Percentiles rank a stretch among this genome's conserved stretches.
These are phyloP conservation scores for Pseudeuparius sepicola DNA, from an alignment of 2,888 invertebrate species.

Conservation along the genomic window DNA sequence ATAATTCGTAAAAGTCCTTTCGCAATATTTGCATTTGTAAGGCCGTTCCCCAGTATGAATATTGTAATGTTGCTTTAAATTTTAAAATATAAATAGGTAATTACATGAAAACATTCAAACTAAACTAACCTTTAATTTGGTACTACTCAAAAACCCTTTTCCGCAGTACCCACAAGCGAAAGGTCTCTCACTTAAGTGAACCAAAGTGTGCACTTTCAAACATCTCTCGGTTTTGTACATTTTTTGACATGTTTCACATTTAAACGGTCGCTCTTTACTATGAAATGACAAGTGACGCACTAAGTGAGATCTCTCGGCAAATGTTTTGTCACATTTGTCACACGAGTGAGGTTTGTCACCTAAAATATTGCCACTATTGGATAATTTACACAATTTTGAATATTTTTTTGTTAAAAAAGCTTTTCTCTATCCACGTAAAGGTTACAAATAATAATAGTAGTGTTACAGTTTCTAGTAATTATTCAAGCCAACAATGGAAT, in stretches of 20 bases:
- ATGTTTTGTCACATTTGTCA: slow-evolving; percentile 41
- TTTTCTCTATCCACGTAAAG: too few species aligned
- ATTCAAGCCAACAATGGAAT: too few species aligned
- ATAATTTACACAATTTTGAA: too few species aligned
- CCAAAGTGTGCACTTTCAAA: slow-evolving; percentile 46
- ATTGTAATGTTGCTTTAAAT: slow-evolving; percentile 45
- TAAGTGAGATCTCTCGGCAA: slow-evolving; percentile 40
- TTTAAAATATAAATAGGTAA: slow-evolving; percentile 1
- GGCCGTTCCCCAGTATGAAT: slow-evolving; percentile 43
- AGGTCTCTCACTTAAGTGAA: slow-evolving; percentile 45
- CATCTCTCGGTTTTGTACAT: slow-evolving; percentile 48
- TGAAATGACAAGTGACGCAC: slow-evolving; percentile 39
- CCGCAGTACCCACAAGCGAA: slow-evolving; percentile 46
- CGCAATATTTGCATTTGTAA: slow-evolving; percentile 37
- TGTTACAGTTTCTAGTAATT: too few species aligned
- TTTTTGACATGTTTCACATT: slow-evolving; percentile 45
- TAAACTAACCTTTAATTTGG: slow-evolving; percentile 39
- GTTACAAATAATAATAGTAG: too few species aligned
- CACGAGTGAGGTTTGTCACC: slow-evolving; percentile 42
- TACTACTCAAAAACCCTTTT: slow-evolving; percentile 50
- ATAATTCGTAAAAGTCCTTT: slow-evolving; percentile 45
- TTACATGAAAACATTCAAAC: neutral
- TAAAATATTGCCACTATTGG: too few species aligned
- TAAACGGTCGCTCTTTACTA: slow-evolving; percentile 36
- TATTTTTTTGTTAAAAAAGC: too few species aligned